Evolutionary conservation across 2,113 vertebrate genomes (phyloP).

Genomic region (Myiopsitta monachus): DNA sequence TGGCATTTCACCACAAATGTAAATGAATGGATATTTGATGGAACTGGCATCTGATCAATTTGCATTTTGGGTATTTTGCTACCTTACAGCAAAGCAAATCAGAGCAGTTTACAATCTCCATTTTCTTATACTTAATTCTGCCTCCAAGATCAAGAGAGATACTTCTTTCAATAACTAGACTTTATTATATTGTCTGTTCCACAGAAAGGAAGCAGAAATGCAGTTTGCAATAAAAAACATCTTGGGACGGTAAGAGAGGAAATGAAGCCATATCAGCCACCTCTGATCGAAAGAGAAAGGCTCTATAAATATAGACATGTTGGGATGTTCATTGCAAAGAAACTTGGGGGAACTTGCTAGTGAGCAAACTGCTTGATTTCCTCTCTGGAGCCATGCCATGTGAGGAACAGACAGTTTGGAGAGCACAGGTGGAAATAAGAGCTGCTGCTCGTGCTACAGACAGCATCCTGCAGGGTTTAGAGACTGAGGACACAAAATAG

Average conservation of each 20-base stretch:
- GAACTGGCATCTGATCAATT: neutral
- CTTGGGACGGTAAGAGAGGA: neutral
- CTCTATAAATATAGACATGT: neutral
- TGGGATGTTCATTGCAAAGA: neutral
- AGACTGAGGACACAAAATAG: neutral
- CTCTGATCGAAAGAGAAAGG: neutral
- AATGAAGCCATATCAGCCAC: neutral
- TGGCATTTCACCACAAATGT: neutral
- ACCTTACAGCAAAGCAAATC: neutral
- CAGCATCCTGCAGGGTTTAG: neutral
- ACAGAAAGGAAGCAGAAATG: neutral
- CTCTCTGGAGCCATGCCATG: fast-evolving
- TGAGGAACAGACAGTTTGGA: neutral
- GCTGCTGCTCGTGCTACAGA: neutral
- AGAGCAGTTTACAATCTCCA: neutral
- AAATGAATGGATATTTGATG: neutral
- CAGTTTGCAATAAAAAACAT: neutral
- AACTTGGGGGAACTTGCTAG: neutral
- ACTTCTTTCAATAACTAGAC: neutral
- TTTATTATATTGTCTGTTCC: neutral
- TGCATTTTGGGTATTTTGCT: neutral
- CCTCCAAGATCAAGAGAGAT: neutral
- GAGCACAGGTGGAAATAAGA: neutral
- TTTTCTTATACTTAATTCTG: neutral
- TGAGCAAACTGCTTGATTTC: neutral